Percentiles rank a stretch among this genome's conserved stretches.
phyloP scores from a whole-genome alignment of 2,888 invertebrate species.

The Xanthia icteritia region DNA sequence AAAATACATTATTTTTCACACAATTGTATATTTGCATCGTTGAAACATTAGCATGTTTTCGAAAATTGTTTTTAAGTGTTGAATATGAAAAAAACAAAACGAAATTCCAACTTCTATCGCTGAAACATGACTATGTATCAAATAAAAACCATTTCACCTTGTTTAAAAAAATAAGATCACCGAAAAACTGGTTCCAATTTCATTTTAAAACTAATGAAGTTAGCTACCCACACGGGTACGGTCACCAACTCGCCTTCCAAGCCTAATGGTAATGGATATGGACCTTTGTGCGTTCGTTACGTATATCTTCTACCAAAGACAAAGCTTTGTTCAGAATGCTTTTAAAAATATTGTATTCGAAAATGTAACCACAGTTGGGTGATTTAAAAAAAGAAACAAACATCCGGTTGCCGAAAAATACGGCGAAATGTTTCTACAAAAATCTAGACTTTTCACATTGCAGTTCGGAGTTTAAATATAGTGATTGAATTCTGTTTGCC shows the following conservation, averaged over 20 bases:
- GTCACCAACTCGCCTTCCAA: too few relatives aligned
- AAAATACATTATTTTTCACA: background rate
- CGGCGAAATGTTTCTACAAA: background rate
- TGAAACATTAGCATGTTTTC: background rate
- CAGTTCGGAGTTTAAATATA: slow-evolving; percentile 21
- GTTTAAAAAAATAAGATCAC: background rate
- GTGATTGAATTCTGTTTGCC: slow-evolving; percentile 35
- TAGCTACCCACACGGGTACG: too few relatives aligned
- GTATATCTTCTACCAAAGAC: background rate
- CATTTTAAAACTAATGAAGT: background rate
- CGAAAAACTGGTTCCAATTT: background rate
- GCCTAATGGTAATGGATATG: background rate
- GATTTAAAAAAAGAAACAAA: background rate
- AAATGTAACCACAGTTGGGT: too few relatives aligned
- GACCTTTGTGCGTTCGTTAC: background rate
- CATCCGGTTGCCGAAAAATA: background rate
- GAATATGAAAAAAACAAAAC: background rate
- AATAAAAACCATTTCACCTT: too few relatives aligned
- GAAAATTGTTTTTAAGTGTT: background rate
- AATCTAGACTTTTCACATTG: background rate
- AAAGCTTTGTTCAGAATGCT: background rate
- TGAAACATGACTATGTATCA: background rate
- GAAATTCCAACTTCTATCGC: background rate
- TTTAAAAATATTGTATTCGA: background rate
- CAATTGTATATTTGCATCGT: background rate